phyloP scores from a whole-genome alignment of 2,797 vertebrate species.

The Lemur catta region DNA sequence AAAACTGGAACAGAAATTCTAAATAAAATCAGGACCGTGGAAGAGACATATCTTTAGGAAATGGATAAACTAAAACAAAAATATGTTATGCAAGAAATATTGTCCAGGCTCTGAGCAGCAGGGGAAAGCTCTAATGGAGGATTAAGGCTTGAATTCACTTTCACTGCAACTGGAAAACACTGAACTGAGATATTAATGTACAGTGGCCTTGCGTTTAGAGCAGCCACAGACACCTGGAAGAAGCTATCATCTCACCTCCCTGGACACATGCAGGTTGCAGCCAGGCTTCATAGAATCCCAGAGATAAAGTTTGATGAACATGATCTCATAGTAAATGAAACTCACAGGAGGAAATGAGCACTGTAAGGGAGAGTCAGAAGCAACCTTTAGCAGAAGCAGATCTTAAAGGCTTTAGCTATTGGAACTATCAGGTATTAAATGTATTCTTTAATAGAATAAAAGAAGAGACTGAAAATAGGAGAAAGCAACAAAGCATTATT shows the following conservation, averaged over 20 bases:
- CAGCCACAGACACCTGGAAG: neutral
- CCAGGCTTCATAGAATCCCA: neutral
- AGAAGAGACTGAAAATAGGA: neutral
- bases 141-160: neutral
- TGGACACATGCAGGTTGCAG: neutral
- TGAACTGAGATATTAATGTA: neutral
- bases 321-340: neutral
- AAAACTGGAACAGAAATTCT: neutral
- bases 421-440: neutral
- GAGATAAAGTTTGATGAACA: neutral
- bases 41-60: neutral
- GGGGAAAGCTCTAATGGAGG: neutral
- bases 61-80: neutral
- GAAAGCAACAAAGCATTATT: neutral
- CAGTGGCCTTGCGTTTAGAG: neutral
- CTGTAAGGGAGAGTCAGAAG: neutral
- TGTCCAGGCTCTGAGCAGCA: neutral
- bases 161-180: neutral
- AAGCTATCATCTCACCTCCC: neutral
- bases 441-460: neutral
- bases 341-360: neutral
- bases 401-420: neutral
- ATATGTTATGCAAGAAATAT: neutral
- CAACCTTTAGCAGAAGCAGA: neutral
- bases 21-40: neutral